A percentile compares a stretch with the other conserved stretches of the same genome.
Evolutionary conservation across 2,888 invertebrate species (phyloP).

Genomic region (Dichetophora obliterata): DNA sequence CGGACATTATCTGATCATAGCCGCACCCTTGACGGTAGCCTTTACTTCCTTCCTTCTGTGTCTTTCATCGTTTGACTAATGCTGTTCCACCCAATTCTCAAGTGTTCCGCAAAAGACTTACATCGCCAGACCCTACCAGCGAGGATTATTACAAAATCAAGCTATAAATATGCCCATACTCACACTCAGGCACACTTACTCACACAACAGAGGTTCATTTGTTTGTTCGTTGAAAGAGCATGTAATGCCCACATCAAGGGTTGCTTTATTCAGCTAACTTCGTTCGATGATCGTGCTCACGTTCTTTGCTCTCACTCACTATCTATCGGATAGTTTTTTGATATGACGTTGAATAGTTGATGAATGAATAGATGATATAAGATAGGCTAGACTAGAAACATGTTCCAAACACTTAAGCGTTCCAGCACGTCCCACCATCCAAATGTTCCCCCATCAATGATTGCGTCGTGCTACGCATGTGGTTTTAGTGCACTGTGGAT

Average conservation of each 20-base stretch:
- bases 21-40: neutral
- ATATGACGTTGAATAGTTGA: neutral
- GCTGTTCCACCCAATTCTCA: constrained; percentile 1
- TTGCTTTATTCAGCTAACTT: neutral
- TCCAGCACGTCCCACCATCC: neutral
- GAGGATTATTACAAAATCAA: constrained; percentile 15
- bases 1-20: neutral
- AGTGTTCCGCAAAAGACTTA: neutral
- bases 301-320: neutral
- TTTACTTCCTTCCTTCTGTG: neutral
- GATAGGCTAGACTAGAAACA: neutral
- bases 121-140: neutral
- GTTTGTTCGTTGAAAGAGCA: neutral
- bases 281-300: neutral
- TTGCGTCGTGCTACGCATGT: constrained; percentile 19
- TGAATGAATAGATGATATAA: constrained; percentile 6
- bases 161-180: neutral
- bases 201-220: neutral
- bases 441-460: neutral
- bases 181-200: neutral
- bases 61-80: neutral
- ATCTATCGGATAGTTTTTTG: neutral
- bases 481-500: neutral
- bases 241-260: constrained; percentile 17
- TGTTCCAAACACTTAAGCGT: neutral